Base-by-base conservation (phyloP, 2,888 invertebrate genomes). In the Lasioglossum leucozonium region DNA sequence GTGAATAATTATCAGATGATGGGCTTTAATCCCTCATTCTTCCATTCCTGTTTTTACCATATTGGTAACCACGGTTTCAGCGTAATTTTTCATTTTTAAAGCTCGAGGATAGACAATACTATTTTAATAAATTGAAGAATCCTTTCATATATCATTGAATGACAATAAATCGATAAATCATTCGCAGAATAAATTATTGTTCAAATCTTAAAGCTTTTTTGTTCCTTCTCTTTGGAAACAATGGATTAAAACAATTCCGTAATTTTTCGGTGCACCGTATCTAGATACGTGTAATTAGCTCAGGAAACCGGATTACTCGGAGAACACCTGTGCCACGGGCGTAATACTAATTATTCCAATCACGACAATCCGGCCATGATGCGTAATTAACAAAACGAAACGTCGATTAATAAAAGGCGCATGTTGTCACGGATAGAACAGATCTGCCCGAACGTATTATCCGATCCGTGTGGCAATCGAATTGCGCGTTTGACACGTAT, bases 311-410 rank as follows among this genome's bases (percentile, higher is more conserved):
- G 30, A 75, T 74, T 62, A 71, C 34, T n/a, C 16, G 40, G 13
- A 47, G n/a, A 30, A 62, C 51, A 51, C 55, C 47, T 40, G 65
- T 65, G 47, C 30, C 65, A 34, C 58, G 58, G 72, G n/a, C 77
- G 85, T 30, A 69, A 55, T 40, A 69, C 13, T 55, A 74, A 77
- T 86, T 75, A 75, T 84, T 81, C 67, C 81, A 69, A 74, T 76
- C 77, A 51, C 40, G 18, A 51, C 42, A 69, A 73, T 73, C 34
- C 75, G 40, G 72, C 86, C 88, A 88, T 79, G 77, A 77, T 30
- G 67, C 76, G 85, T 80, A 90, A 90, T 90, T 91, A 90, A 87
- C 89, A 84, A 90, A 89, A 89, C 78, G 77, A 80, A 75, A 83
- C 72, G 81, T 44, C 76, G 88, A 91, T 89, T 91, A 87, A 89